Evolutionary conservation across 2,797 vertebrate genomes (phyloP).

Genomic region (Nannoperca australis): DNA sequence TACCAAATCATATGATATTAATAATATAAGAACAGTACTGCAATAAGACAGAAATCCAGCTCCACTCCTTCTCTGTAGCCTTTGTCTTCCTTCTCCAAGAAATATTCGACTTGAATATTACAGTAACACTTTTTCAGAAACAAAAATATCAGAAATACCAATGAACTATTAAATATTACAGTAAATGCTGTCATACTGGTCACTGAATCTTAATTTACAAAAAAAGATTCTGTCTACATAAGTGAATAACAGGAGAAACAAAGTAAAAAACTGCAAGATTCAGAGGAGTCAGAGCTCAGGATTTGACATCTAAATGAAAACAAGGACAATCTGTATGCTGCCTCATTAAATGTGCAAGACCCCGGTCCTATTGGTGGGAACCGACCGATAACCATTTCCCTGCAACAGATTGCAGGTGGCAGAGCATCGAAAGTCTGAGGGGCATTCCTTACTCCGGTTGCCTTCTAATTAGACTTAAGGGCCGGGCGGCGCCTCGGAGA

Average conservation of each 20-base stretch:
- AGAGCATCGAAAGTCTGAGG: constrained; percentile 48
- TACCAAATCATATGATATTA: neutral
- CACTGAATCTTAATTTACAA: neutral
- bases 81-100: constrained; percentile 3
- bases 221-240: neutral
- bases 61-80: neutral
- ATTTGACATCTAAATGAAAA: constrained; percentile 41
- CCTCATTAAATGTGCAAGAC: constrained; percentile 72
- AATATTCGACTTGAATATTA: neutral
- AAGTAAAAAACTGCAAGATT: constrained; percentile 2
- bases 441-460: constrained; percentile 61
- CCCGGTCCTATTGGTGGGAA: constrained; percentile 50
- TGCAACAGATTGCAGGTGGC: constrained; percentile 71
- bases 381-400: constrained; percentile 48
- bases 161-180: neutral
- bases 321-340: constrained; percentile 65
- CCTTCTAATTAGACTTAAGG: constrained; percentile 73
- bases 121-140: neutral
- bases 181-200: neutral
- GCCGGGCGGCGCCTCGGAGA: constrained; percentile 44
- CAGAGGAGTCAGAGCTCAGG: constrained; percentile 26
- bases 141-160: constrained; percentile 8
- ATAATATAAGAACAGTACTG: neutral
- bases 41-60: neutral
- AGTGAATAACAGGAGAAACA: neutral